phyloP scores from a whole-genome alignment of 64 coral and sea anemone genomes.

The Pachyseris speciosa region DNA sequence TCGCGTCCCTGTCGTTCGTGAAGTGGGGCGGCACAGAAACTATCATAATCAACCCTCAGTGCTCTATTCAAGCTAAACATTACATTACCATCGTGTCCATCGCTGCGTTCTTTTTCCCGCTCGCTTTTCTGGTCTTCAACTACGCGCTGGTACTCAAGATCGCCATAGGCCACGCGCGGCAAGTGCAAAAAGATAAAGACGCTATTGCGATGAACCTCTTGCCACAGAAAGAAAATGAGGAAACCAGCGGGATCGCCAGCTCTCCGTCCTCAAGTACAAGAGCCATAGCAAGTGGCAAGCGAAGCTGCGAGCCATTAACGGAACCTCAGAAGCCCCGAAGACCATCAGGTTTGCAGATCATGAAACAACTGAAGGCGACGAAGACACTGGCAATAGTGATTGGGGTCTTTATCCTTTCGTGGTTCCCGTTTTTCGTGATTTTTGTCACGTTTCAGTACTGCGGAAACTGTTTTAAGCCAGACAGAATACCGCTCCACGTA shows the following conservation, averaged over 20 bases:
- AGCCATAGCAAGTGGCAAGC: constrained; percentile 5
- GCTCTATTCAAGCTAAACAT: constrained; percentile 71
- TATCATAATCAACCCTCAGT: constrained; percentile 53
- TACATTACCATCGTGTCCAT: constrained; percentile 90
- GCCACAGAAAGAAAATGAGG: constrained; percentile 40
- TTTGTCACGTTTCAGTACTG: constrained; percentile 86
- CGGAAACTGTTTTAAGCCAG: constrained; percentile 32
- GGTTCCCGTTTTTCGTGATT: constrained; percentile 98
- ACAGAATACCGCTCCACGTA: background rate
- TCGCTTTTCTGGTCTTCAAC: constrained; percentile 75
- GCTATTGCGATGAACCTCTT: constrained; percentile 81
- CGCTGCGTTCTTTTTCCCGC: constrained; percentile 84
- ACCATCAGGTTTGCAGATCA: constrained; percentile 73
- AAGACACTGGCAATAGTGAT: constrained; percentile 95
- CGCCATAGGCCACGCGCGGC: constrained; percentile 84
- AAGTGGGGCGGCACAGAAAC: constrained; percentile 79
- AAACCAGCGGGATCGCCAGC: constrained; percentile 25
- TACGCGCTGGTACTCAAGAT: constrained; percentile 88
- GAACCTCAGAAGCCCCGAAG: background rate
- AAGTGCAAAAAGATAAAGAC: constrained; percentile 84
- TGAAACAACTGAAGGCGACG: constrained; percentile 97
- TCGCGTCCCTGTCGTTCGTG: constrained; percentile 76
- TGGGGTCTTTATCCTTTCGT: constrained; percentile 89
- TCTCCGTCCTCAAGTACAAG: constrained; percentile 1
- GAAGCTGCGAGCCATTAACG: background rate